Conservation (phyloP, 2,797 vertebrate species). For the Zenarchopterus dispar region DNA sequence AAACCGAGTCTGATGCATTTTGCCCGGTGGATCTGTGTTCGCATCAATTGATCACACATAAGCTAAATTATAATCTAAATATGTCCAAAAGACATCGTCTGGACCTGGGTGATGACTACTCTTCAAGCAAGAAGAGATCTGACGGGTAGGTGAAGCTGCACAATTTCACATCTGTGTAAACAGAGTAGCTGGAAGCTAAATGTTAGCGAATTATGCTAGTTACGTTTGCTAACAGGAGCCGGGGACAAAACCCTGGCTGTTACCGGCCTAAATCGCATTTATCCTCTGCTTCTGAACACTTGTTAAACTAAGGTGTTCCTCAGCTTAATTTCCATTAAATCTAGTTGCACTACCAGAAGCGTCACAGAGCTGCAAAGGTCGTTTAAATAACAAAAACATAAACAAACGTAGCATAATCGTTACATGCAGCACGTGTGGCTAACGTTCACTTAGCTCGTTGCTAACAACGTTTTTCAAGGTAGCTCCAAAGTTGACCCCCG, state of each 20-base stretch:
- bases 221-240: conserved; percentile 3
- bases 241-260: background rate
- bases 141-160: conserved; percentile 83
- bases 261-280: background rate
- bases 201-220: conserved; percentile 34
- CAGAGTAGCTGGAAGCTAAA: conserved; percentile 24
- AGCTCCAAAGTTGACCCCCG: background rate
- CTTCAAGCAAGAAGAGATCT: conserved; percentile 88
- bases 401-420: conserved; percentile 24
- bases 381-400: conserved; percentile 10
- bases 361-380: background rate
- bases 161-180: background rate
- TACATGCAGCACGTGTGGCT: conserved; percentile 49
- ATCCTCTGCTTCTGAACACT: rapidly evolving
- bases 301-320: rapidly evolving
- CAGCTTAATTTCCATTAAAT: rapidly evolving
- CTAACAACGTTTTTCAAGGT: conserved; percentile 22
- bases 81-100: conserved; percentile 96
- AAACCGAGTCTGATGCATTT: conserved; percentile 34
- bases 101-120: conserved; percentile 91
- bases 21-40: conserved; percentile 35
- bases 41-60: conserved; percentile 10
- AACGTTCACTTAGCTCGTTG: conserved; percentile 26
- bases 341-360: background rate
- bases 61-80: conserved; percentile 4